Conservation (phyloP, 23 tunicate genomes). For the Trididemnum clinides region DNA sequence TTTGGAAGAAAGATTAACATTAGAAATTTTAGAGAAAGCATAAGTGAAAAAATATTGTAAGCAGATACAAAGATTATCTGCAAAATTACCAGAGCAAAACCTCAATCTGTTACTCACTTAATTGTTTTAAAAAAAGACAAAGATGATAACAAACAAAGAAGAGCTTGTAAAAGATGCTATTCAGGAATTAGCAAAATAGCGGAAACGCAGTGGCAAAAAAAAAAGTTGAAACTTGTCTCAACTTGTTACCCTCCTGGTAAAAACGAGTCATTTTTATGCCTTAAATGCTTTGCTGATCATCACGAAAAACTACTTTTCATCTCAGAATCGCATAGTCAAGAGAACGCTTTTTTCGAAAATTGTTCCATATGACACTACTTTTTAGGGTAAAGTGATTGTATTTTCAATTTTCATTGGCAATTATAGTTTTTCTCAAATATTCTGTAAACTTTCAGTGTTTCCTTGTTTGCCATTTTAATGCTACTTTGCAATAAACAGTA, state of each 20-base stretch:
- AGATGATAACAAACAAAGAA: not conserved
- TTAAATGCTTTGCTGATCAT: not conserved
- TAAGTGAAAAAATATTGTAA: not conserved
- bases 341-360: not conserved
- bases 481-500: not conserved
- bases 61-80: not conserved
- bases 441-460: not conserved
- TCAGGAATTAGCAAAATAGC: not conserved
- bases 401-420: not conserved
- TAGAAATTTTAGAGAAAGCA: not conserved
- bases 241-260: not conserved
- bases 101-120: not conserved
- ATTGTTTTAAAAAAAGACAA: not conserved
- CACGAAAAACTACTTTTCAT: not conserved
- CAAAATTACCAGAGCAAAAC: not conserved
- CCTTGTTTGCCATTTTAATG: not conserved
- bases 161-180: not conserved
- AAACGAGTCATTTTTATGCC: not conserved
- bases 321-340: not conserved
- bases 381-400: not conserved
- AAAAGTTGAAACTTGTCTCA: not conserved
- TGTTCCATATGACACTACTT: not conserved
- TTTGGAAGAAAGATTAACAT: not conserved
- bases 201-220: not conserved
- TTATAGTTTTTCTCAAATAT: not conserved